phyloP scores from a whole-genome alignment of 2,888 invertebrate genomes.

The Limnephilus lunatus region DNA sequence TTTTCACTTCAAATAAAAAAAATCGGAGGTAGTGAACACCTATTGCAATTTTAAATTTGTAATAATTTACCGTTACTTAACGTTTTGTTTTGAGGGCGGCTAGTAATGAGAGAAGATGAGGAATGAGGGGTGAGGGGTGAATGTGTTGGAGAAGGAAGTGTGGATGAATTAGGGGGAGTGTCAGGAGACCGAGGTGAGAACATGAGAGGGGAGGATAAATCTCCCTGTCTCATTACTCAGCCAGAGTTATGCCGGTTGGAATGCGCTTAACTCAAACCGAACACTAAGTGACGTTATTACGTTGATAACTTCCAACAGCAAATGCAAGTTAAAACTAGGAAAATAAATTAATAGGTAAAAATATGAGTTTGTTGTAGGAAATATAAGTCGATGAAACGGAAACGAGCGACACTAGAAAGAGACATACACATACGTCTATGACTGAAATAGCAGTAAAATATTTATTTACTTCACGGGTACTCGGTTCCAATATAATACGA shows the following conservation, averaged over 20 bases:
- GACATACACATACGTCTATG: too few species aligned
- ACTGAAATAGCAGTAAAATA: too few species aligned
- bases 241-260: neutral
- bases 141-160: neutral
- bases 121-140: neutral
- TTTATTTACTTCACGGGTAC: too few species aligned
- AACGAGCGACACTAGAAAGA: too few species aligned
- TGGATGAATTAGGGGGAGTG: conserved; percentile 20
- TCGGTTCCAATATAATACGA: too few species aligned
- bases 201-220: conserved; percentile 26
- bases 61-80: neutral
- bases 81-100: neutral
- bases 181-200: conserved; percentile 12
- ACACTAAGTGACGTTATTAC: neutral
- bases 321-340: neutral
- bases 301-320: neutral
- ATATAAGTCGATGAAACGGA: too few species aligned
- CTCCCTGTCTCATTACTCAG: conserved; percentile 7
- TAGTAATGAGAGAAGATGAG: neutral
- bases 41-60: neutral
- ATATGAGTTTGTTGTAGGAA: too few species aligned
- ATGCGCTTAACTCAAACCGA: neutral
- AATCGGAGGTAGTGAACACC: too few species aligned
- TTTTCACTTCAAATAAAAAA: too few species aligned
- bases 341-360: too few species aligned